These are phyloP conservation scores for Papilio polytes DNA, from an alignment of 1,140 invertebrate species.

Conservation along the genomic window DNA sequence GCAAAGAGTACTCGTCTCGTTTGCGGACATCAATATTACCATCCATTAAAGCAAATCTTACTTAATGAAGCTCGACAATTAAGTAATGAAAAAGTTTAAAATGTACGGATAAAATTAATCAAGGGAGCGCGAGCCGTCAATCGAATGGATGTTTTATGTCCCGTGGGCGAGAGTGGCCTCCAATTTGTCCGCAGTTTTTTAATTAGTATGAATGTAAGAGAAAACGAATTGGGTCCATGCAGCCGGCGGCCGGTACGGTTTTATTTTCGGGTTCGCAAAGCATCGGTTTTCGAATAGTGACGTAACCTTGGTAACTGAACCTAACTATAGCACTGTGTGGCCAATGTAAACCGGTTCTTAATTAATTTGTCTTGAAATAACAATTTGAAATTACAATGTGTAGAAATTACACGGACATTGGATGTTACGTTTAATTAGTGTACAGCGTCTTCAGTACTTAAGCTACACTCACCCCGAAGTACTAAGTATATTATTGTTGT, in stretches of 20 bases:
- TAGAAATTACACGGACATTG: slow-evolving; percentile 20
- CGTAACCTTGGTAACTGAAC: not conserved
- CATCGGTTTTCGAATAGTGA: slow-evolving; percentile 8
- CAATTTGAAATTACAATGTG: slow-evolving; percentile 8
- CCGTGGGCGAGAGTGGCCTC: slow-evolving; percentile 70
- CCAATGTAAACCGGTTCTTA: not conserved
- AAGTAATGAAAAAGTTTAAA: slow-evolving; percentile 69
- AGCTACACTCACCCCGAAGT: not conserved
- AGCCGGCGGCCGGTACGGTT: slow-evolving; percentile 46
- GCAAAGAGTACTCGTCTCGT: slow-evolving; percentile 5
- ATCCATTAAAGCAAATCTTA: slow-evolving; percentile 42
- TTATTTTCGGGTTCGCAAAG: slow-evolving; percentile 42
- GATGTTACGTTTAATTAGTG: slow-evolving; percentile 3
- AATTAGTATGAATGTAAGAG: slow-evolving; percentile 77
- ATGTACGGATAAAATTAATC: slow-evolving; percentile 77
- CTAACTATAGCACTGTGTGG: not conserved
- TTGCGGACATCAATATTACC: slow-evolving; percentile 23
- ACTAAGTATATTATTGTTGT: not conserved
- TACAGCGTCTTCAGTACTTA: not conserved
- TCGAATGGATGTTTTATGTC: slow-evolving; percentile 79
- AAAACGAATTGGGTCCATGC: slow-evolving; percentile 69
- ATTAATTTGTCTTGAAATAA: slow-evolving; percentile 17
- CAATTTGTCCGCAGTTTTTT: slow-evolving; percentile 80
- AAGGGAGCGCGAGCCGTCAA: slow-evolving; percentile 63
- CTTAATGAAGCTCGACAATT: slow-evolving; percentile 69